phyloP scores from a whole-genome alignment of 2,888 invertebrate genomes.

The Tinea semifulvella region DNA sequence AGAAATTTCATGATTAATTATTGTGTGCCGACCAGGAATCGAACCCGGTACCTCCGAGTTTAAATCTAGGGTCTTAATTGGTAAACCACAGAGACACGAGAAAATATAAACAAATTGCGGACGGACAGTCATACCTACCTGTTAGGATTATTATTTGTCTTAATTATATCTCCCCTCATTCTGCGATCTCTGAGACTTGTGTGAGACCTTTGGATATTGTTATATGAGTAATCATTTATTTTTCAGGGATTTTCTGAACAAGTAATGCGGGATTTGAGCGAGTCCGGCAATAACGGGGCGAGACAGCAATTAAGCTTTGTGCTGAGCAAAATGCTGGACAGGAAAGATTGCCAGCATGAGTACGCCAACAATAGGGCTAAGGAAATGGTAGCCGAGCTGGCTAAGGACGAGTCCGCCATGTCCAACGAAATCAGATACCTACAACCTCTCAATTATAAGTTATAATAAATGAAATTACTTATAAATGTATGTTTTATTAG shows the following conservation, averaged over 20 bases:
- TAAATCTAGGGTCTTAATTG: too few species aligned
- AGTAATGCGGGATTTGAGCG: constrained; percentile 61
- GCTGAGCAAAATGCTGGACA: constrained; percentile 64
- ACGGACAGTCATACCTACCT: too few species aligned
- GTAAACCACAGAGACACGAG: too few species aligned
- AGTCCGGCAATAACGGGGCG: constrained; percentile 65
- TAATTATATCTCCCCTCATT: too few species aligned
- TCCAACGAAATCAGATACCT: constrained; percentile 66
- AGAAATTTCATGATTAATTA: too few species aligned
- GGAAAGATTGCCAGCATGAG: constrained; percentile 66
- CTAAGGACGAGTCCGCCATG: constrained; percentile 62
- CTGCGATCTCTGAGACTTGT: too few species aligned
- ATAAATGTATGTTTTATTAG: neutral
- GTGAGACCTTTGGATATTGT: too few species aligned
- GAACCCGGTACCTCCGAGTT: too few species aligned
- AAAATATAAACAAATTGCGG: too few species aligned
- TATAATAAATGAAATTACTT: constrained; percentile 24
- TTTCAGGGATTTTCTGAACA: constrained; percentile 69
- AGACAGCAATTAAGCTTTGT: constrained; percentile 66
- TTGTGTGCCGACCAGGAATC: too few species aligned
- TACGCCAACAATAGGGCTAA: constrained; percentile 66
- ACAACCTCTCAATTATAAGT: constrained; percentile 59
- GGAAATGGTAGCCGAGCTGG: constrained; percentile 64
- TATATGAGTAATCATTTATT: too few species aligned
- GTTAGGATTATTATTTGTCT: too few species aligned